Base-by-base conservation (phyloP, 2,797 vertebrate species). In the Yasuhikotakia modesta region DNA sequence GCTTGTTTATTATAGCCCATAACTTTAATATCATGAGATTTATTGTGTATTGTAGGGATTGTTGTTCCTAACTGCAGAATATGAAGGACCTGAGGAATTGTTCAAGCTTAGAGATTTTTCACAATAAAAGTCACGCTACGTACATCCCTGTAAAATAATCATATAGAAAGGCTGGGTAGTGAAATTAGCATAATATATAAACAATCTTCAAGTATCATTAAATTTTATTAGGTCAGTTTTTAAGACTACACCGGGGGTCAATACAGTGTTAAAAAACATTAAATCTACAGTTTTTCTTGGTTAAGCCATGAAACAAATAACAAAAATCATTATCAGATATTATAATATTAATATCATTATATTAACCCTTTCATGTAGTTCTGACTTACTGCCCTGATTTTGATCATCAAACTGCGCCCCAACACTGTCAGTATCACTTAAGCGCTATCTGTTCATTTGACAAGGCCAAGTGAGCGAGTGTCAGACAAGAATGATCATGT, bases 401-500 rank as follows among this genome's bases (percentile, higher is more conserved):
- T 50, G 35, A 72, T 72, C 39, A 21, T 73, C 57, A 21, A 61
- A 46, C 57, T 61, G 10, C 11, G 35, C 35, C 45, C 57, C 57
- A 14, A 61, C 39, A 32, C 39, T 48, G 3, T 73, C 70, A 50
- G 58, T 32, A 73, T 24, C 19, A 11, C 45, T 50, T 63, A 73
- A 21, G 24, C 43, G 50, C 50, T 50, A 27, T 73, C n/a, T 50
- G 71, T 63, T 73, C 1, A 63, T 11, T 50, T 63, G 71, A 73
- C 57, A 73, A 50, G 39, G 57, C 22, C 2, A 61, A 73, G 55
- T 19, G 24, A 58, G 21, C 1, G 2, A 39, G 14, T 55, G 45
- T 4, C 45, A 64, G 45, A 13, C 8, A n/a, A 4, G 21, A 35
- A 53, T 64, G 0, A 52, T 60, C 2, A 3, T 73, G 8, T 52